phyloP scores from a whole-genome alignment of 2,113 vertebrate genomes.

The Cyprinodon variegatus region DNA sequence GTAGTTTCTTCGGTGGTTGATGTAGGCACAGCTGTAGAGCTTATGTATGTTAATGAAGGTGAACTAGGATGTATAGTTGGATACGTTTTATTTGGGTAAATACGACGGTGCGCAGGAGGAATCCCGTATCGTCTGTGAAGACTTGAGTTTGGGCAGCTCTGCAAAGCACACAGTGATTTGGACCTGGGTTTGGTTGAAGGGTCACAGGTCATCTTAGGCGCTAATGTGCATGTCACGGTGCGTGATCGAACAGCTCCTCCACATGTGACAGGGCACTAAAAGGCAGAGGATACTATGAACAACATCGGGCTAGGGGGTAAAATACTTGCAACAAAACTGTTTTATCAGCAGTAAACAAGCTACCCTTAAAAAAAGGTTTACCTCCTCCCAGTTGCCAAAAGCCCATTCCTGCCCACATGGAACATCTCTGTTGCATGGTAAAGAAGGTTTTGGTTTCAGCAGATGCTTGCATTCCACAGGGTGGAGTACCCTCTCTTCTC shows the following conservation, averaged over 20 bases:
- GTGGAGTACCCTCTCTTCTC: constrained; percentile 90
- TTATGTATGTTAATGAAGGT: constrained; percentile 27
- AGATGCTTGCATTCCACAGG: constrained; percentile 87
- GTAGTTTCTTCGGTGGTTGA: constrained; percentile 31
- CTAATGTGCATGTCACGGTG: constrained; percentile 83
- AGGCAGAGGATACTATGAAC: not conserved
- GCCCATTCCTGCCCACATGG: constrained; percentile 91
- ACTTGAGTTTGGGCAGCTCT: constrained; percentile 83
- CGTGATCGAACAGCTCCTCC: constrained; percentile 90
- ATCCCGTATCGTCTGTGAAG: constrained; percentile 66
- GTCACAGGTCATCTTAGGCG: constrained; percentile 82
- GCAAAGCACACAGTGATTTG: constrained; percentile 89
- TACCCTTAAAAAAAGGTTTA: constrained; percentile 42
- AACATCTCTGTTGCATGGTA: constrained; percentile 91
- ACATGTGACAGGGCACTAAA: constrained; percentile 91
- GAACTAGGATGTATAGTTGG: constrained; percentile 22
- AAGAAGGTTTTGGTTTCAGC: constrained; percentile 87
- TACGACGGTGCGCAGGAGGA: constrained; percentile 39
- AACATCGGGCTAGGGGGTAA: not conserved
- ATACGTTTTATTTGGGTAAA: constrained; percentile 47
- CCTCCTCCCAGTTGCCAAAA: constrained; percentile 91
- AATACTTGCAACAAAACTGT: not conserved
- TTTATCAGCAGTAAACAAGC: constrained; percentile 3
- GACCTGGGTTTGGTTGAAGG: constrained; percentile 86
- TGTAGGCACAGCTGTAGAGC: constrained; percentile 39